These are phyloP conservation scores for Drosophila willistoni DNA, from an alignment of 1,140 invertebrate genomes.

Conservation along the genomic window DNA sequence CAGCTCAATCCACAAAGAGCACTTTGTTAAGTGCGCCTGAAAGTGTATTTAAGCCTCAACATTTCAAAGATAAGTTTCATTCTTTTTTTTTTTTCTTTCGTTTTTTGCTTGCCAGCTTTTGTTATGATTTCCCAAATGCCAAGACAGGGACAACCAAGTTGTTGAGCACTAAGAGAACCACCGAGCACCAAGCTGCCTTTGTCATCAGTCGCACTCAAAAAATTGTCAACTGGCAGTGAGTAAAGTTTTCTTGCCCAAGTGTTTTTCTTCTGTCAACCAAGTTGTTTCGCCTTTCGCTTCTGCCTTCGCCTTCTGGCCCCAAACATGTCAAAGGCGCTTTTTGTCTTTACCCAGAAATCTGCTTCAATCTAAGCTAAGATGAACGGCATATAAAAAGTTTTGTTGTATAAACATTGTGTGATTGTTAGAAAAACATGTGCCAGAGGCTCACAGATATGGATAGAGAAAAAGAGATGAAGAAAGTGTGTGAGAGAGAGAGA, in stretches of 20 bases:
- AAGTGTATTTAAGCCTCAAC: constrained; percentile 58
- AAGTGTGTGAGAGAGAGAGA: constrained; percentile 18
- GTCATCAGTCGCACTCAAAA: constrained; percentile 47
- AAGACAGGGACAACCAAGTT: constrained; percentile 11
- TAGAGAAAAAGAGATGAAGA: constrained; percentile 18
- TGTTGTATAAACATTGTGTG: constrained; percentile 80
- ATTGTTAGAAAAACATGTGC: constrained; percentile 81
- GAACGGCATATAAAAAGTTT: constrained; percentile 72
- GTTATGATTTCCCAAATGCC: constrained; percentile 66
- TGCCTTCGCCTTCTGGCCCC: constrained; percentile 20
- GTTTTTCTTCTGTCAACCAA: constrained; percentile 42
- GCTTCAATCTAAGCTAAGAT: constrained; percentile 68
- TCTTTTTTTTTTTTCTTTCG: background rate
- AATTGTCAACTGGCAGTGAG: constrained; percentile 56
- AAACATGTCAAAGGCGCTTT: constrained; percentile 75
- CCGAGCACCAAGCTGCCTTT: constrained; percentile 70
- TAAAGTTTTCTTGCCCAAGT: constrained; percentile 65
- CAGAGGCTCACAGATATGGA: constrained; percentile 41
- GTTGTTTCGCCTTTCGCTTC: background rate
- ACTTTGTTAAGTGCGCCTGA: constrained; percentile 42
- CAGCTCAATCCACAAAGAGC: constrained; percentile 41
- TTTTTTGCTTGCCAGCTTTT: constrained; percentile 38
- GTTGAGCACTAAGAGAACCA: constrained; percentile 11
- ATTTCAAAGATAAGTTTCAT: constrained; percentile 52
- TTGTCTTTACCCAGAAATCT: constrained; percentile 75